Evolutionary conservation across 2,113 vertebrate species (phyloP), one percentile per base, ranked within the genome.

Genomic region (Poeciliopsis occidentalis): DNA sequence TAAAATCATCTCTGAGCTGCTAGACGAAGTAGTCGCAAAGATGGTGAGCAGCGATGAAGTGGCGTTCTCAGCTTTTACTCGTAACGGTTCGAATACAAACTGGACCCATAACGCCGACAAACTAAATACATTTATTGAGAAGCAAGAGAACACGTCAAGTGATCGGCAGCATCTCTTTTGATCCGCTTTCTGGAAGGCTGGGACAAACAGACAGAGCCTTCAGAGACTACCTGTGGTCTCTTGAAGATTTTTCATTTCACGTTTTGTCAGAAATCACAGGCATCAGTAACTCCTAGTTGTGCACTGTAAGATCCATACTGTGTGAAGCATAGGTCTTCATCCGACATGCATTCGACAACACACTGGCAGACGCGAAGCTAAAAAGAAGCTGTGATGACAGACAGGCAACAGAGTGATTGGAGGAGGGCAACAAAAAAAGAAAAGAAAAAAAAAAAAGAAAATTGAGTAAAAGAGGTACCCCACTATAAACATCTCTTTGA

Each of bases 401-500:
- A 76, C 41, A 27, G 70, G 39, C 64, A 72, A 63, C 26, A 57
- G 68, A 73, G 71, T 64, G 73, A 63, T 0, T 27, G 80, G 62
- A 29, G n/a, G 70, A 74, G 61, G 54, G 61, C 47, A 41, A 47
- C 65, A 65, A 37, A 67, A 41, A 60, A 31, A 34, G 62, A 31
- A 67, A 41, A 41, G 15, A 69, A 31, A 37, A 78, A 34, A 65
- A 31, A 67, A 41, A 60, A 24, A 69, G 37, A 37, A 78, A 31
- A 72, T n/a, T 3, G 77, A 76, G 24, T 12, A 54, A 60, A 64
- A 73, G 62, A 73, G 32, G 47, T 30, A 31, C 77, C 73, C 76
- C 69, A 72, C 78, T 83, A 78, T 66, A 78, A 81, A 78, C 60
- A n/a, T 68, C 63, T 75, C 85, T 93, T 92, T 92, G 88, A 93